phyloP scores from a whole-genome alignment of 2,797 vertebrate genomes.

The Linurgus olivaceus region DNA sequence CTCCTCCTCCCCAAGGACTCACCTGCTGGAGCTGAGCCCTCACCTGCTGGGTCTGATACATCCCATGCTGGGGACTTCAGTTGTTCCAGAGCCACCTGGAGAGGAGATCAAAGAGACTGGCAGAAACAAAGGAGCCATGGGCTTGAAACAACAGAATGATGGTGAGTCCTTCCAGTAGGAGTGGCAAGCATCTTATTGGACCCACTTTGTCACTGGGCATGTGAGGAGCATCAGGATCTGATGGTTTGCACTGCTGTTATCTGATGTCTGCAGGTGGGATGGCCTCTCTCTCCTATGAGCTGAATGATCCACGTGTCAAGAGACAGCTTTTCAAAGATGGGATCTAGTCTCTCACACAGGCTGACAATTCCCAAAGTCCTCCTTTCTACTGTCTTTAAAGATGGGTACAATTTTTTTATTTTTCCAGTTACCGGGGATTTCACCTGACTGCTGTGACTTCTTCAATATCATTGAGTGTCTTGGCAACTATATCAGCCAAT shows the following conservation, averaged over 20 bases:
- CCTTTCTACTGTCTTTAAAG: neutral
- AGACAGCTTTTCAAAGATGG: neutral
- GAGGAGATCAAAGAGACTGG: neutral
- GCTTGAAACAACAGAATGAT: neutral
- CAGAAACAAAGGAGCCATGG: neutral
- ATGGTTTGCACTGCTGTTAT: neutral
- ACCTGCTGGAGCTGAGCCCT: neutral
- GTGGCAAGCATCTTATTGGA: neutral
- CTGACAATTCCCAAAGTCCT: neutral
- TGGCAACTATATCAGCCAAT: neutral
- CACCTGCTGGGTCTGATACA: neutral
- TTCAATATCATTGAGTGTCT: neutral
- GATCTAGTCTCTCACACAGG: neutral
- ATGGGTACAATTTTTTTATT: neutral
- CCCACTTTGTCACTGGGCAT: neutral
- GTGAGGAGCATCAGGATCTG: neutral
- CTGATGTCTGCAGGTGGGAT: neutral
- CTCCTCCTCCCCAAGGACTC: neutral
- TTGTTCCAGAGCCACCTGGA: neutral
- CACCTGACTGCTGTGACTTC: neutral
- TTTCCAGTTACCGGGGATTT: neutral
- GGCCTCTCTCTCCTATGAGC: neutral
- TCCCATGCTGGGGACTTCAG: accelerated
- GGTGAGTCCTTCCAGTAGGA: neutral
- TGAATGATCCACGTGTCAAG: neutral